phyloP scores from a whole-genome alignment of 2,113 vertebrate species.

The Strigops habroptila region DNA sequence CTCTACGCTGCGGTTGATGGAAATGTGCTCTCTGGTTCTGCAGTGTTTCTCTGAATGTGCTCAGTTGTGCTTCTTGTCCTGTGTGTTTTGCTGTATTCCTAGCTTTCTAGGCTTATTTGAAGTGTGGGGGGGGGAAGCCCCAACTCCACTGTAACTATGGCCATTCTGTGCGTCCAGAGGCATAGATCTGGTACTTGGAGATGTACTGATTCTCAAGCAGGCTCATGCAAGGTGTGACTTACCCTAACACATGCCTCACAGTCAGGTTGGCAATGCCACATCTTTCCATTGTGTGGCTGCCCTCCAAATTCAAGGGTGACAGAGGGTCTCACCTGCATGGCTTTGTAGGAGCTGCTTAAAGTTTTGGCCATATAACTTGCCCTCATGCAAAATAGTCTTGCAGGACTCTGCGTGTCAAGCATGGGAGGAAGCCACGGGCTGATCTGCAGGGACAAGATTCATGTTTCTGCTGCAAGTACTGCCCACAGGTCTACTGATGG shows the following conservation, averaged over 20 bases:
- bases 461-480: accelerated
- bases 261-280: not conserved
- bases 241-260: accelerated
- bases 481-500: accelerated
- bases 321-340: not conserved
- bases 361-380: not conserved
- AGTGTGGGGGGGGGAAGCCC: not conserved
- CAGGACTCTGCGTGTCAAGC: not conserved
- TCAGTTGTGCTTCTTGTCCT: not conserved
- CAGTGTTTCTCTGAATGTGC: not conserved
- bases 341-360: not conserved
- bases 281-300: not conserved
- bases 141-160: too few relatives aligned
- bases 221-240: accelerated
- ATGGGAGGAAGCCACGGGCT: not conserved
- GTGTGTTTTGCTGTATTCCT: not conserved
- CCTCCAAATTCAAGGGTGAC: accelerated
- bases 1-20: not conserved
- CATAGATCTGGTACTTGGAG: not conserved
- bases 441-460: not conserved
- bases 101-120: not conserved
- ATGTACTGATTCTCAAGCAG: not conserved
- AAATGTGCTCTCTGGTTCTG: not conserved
- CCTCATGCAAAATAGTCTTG: not conserved
- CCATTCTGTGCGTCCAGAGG: not conserved